Base-by-base conservation (phyloP, 2,113 vertebrate species). In the Mormoops blainvillei region DNA sequence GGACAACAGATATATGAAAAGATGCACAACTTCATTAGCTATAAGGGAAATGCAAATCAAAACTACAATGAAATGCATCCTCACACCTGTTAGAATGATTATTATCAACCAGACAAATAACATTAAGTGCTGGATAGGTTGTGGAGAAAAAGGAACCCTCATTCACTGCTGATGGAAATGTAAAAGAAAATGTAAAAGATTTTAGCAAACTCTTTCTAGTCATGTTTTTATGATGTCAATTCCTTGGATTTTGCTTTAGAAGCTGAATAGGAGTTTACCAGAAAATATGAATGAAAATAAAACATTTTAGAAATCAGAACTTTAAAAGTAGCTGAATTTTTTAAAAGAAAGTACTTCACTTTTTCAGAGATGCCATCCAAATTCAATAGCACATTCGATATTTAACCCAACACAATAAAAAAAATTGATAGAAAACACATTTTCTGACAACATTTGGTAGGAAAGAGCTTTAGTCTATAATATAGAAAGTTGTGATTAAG, bases 301-400 rank as follows among this genome's bases (percentile, higher is more conserved):
- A 89, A 74, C 4, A 8, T 22, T 86, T 92, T 82, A 36, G 38
- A 74, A 91, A 68, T 18, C 0, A 7, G 63, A 33, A 63, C 36
- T 73, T 74, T 8, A 82, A 87, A 74, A 56, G 10, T 14, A 93
- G 4, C 19, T 88, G 7, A 16, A 43, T 67, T 33, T 84, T 87
- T 50, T 70, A 26, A 93, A 85, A 92, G 7, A 73, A 78, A 54
- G 3, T 16, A 56, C 5, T 8, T 76, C 15, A 36, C 12, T 0
- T 54, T 50, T 78, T 91, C 22, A 68, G 24, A 85, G 20, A 71
- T 45, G 16, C 11, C 22, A 38, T n/a, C 33, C 9, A 68, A 10
- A 20, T 13, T 28, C 2, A 0, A 14, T 50, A 24, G 2, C 38
- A 78, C 3, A 41, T 4, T 83, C 1, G 0, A 33, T 26, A 31